Base-by-base conservation (phyloP, 2,888 invertebrate species). In the Phaedon cochleariae region DNA sequence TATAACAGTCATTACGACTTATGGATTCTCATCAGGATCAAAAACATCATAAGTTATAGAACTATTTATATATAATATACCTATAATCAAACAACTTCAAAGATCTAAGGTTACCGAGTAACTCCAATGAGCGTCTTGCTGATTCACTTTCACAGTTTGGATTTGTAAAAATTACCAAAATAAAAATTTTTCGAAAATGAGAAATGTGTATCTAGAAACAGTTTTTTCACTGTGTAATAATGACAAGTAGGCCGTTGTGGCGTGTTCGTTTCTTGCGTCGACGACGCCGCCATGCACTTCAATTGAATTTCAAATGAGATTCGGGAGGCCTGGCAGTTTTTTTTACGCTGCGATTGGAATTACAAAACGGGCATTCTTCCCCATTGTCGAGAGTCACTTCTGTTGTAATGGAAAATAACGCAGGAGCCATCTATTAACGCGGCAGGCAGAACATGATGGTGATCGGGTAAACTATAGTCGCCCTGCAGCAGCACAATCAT, bases 301-400 rank as follows among this genome's bases (percentile, higher is more conserved):
- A n/a, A n/a, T n/a, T 79, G 78, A 78, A 79, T 78, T 79, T 79
- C 79, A 79, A 79, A 79, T 79, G 76, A 76, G 73, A 57, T 51
- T 55, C 61, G 67, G 65, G 71, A 77, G 76, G 69, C 64, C n/a
- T 72, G 48, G 58, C 53, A 64, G 59, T 70, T 66, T 71, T n/a
- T n/a, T 76, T 76, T 74, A 68, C 57, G 62, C 62, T 51, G 57
- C 73, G 68, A 74, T 74, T 64, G 72, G 73, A 73, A 74, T 75
- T 75, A 75, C 75, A 75, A 75, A 75, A 75, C 72, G 72, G 65
- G 70, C 64, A 65, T 72, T 64, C 59, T 66, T 65, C 64, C 65
- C 68, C 65, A 72, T 75, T 73, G 73, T 74, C 73, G 70, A 59
- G 66, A 70, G 69, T 74, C 72, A 62, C 71, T 72, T 70, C 71